Base-by-base conservation (phyloP, 1,140 invertebrate species). In the Orius laevigatus region DNA sequence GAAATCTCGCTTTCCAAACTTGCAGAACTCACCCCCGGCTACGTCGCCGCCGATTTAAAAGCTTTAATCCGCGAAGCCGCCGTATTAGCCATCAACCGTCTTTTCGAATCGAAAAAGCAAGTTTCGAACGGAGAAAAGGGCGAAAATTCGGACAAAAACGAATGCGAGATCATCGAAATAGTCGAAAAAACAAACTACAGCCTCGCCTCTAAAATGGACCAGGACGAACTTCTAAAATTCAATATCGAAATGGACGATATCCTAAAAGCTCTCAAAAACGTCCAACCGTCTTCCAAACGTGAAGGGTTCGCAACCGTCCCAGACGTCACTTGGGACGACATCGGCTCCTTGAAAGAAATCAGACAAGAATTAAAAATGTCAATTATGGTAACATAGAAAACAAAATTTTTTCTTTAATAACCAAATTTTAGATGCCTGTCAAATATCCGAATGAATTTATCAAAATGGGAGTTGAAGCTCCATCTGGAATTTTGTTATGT, bases 261-360 rank as follows among this genome's bases (percentile, higher is more conserved):
- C 59, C 56, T 75, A 45, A 70, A 68, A 55, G 91, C 92, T 15
- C 60, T 95, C 6, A 80, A 81, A 58, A 69, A 75, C 55, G 79
- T 93, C 12, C 83, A 86, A 62, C 92, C 92, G n/a, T 92, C 89
- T 40, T 81, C 89, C 0, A 94, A 94, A 56, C 71, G 93, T 53
- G 94, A 98, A 74, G 95, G 95, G 41, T 97, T 98, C 68, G 85
- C 88, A 3, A 95, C 92, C 5, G 88, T 98, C 14, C 94, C 95
- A 9, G 88, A 96, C 71, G 84, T 90, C 0, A 93, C 87, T 0
- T 99, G 95, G 95, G 78, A 90, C 52, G 91, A 99, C 68, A 78
- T 99, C 57, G 96, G 96, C 1, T 94, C 93, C 1, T 62, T 98
- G 8, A 72, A 75, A 31, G 74, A 88, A 61, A 83, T 98, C 34